These are phyloP conservation scores for Anas flavirostris DNA, from an alignment of 2,797 vertebrate species.

Conservation along the genomic window DNA sequence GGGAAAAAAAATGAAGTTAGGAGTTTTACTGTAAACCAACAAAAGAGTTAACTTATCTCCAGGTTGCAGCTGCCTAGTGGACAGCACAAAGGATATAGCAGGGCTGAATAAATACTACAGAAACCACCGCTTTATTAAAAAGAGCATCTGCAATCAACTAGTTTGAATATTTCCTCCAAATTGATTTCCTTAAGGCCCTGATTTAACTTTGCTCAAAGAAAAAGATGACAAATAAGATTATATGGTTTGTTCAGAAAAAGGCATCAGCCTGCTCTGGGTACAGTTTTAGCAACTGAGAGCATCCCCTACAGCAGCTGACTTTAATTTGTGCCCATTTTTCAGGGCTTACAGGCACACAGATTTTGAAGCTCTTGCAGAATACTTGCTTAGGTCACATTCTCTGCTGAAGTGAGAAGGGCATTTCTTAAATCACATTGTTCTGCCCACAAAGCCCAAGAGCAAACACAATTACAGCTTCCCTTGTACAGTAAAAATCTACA, in stretches of 20 bases:
- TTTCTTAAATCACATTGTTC: conserved; percentile 15
- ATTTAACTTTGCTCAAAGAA: neutral
- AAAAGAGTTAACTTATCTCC: conserved; percentile 35
- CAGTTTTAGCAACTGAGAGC: fast-evolving
- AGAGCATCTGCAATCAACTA: neutral
- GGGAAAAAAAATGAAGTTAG: neutral
- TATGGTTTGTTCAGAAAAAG: neutral
- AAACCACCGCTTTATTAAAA: neutral
- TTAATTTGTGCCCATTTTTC: conserved; percentile 14
- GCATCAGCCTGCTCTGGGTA: neutral
- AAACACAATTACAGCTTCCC: neutral
- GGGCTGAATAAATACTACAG: neutral
- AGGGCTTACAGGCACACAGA: neutral
- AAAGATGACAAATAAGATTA: neutral
- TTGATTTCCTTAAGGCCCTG: neutral
- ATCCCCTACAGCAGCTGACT: conserved; percentile 1
- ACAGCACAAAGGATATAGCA: neutral
- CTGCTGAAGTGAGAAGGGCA: neutral
- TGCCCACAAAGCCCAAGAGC: neutral
- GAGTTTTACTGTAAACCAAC: neutral
- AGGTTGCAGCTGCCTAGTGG: conserved; percentile 21
- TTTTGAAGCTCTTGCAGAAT: neutral
- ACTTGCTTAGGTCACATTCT: conserved; percentile 26
- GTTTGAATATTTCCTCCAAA: neutral
- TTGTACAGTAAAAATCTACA: neutral